Base-by-base conservation (phyloP, 2,888 invertebrate species). In the Tinea trinotella region DNA sequence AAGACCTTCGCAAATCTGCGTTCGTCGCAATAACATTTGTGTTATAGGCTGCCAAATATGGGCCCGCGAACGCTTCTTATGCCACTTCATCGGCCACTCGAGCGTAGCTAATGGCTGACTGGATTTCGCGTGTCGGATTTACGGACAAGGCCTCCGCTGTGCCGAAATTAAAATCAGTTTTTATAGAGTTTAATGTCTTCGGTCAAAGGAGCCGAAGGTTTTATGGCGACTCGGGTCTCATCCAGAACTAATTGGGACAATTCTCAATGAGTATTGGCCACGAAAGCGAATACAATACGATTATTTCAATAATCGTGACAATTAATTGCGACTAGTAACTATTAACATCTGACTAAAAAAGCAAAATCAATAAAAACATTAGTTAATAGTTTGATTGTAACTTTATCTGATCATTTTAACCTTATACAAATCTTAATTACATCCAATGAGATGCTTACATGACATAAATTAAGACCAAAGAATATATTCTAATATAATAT, bases 1-100 rank as follows among this genome's bases (percentile, higher is more conserved):
- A 57, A 59, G 59, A 57, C 59, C 58, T 61, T 60, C 58, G 57
- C 49, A 18, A 59, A 57, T 59, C 57, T 50, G 52, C 56, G 49
- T 50, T n/a, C 54, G 56, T 55, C 46, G 48, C 44, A 34, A 22
- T 13, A 50, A 22, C 24, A 50, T 50, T 50, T 7, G 50, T 50
- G 20, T 24, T 50, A 50, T 24, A 50, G 13, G n/a, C 50, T 24
- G 18, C 46, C 52, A 48, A 53, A 53, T 53, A 53, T 40, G 53
- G 53, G 2, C 36, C n/a, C 40, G 22, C 22, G 53, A 53, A 53
- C 24, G 24, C 24, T 24, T 50, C 18, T 50, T 18, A 48, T 50
- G 15, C 24, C 22, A 50, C 50, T 50, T 20, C 6, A 24, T 50
- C 18, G 50, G n/a, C 12, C 50, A 10, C 18, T 24, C 22, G 50